Base-by-base conservation (phyloP, 2,113 vertebrate species). In the Trematomus loennbergii region DNA sequence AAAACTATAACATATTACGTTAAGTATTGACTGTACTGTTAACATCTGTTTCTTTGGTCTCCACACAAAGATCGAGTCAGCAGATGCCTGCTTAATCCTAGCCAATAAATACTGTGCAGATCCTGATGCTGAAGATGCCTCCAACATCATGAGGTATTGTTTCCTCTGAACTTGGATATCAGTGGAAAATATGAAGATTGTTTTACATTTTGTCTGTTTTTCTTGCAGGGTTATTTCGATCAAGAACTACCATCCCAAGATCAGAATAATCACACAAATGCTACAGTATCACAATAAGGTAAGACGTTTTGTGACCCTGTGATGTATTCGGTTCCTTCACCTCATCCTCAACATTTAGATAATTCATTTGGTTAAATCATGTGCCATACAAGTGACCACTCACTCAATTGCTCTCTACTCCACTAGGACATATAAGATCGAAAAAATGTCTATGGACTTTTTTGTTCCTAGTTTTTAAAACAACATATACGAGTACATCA, bases 231-330 rank as follows among this genome's bases (percentile, higher is more conserved):
- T 99, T 49, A 99, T 99, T 93, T 99, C 98, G 33, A 99, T 99
- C 93, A 99, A 99, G 94, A 99, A 99, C 93, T 99, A 99, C 82
- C 97, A 98, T 81, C 98, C 98, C 69, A 99, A 98, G 94, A 99
- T 99, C 93, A 95, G 98, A 95, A 99, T 99, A 90, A 99, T 99
- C 78, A 99, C 98, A 88, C 98, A 99, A 93, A 99, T 99, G 98
- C 94, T 99, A 87, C 98, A 99, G 88, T 99, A 99, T 93, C 98
- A 99, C 94, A 99, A 99, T 87, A 99, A 99, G 98, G 98, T 99
- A 95, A 91, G 33, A 43, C 0, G 1, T 4, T 40, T 49, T 54
- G 2, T 3, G 40, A 20, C 22, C 43, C 9, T 69, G 48, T 53
- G 64, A 52, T 36, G 36, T 18, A 17, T 29, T 49, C 29, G 60